A percentile compares a stretch with the other conserved stretches of the same genome.
Conservation (phyloP, 2,113 vertebrate genomes). For the Sinosuthora webbiana region DNA sequence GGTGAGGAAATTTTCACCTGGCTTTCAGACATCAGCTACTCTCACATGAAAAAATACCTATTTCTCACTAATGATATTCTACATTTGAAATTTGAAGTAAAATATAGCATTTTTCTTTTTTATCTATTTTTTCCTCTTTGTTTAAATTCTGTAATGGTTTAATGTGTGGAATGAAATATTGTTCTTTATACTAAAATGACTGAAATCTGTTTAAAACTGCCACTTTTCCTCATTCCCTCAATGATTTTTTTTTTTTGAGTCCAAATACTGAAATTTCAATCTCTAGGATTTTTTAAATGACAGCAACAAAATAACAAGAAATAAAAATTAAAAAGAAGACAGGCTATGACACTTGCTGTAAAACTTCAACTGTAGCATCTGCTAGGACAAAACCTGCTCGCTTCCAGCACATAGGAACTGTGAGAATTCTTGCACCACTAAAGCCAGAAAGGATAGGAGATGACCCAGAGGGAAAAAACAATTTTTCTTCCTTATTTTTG, state of each 20-base stretch:
- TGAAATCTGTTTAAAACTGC: not conserved
- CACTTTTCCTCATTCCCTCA: not conserved
- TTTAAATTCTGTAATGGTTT: not conserved
- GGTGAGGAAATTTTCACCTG: not conserved
- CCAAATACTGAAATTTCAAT: not conserved
- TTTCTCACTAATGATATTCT: not conserved
- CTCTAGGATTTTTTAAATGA: not conserved
- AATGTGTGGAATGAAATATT: not conserved
- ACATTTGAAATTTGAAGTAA: not conserved
- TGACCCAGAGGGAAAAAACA: not conserved
- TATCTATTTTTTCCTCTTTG: not conserved
- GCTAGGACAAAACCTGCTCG: not conserved
- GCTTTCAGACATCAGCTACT: not conserved
- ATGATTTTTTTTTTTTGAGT: not conserved
- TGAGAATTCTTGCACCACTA: not conserved
- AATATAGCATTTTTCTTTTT: not conserved
- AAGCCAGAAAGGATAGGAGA: not conserved
- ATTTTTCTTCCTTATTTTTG: not conserved
- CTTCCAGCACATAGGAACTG: not conserved
- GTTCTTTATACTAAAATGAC: not conserved
- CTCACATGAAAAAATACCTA: not conserved
- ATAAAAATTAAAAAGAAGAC: not conserved
- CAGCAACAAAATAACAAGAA: not conserved
- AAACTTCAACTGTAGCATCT: not conserved
- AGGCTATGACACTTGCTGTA: not conserved